Evolutionary conservation across 37 sponge, comb jelly and placozoan genomes (phyloP), one percentile per base, ranked within the genome.

Genomic region (Haliclona indistincta): DNA sequence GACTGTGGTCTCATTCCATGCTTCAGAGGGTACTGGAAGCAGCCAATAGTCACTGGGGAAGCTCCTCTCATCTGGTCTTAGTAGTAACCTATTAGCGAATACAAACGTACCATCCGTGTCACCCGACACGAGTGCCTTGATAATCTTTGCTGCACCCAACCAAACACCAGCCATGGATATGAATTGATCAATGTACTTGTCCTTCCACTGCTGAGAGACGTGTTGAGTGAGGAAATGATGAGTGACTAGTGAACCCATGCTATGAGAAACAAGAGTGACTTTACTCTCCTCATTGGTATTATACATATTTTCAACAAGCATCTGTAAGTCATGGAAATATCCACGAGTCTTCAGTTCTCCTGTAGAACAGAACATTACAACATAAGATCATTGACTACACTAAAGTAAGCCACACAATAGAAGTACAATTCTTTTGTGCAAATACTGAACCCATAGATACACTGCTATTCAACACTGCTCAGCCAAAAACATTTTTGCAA

Each of bases 81-180:
- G 64, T 35, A 43, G 43, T 15, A 64, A 25, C 82, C 88, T 35
- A 23, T 63, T 32, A 1, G 41, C 26, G 29, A 82, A 73, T n/a
- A 74, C 81, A 26, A 79, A 53, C 23, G 91, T 84, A 8, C 74
- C 79, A 26, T 84, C 75, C 26, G 88, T 88, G 47, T 83, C 78
- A 11, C 96, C 96, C 2, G 96, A 90, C 0, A 82, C 64, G 10
- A 93, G 38, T 7, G 87, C 74, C 22, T 82, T 71, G 39, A 85
- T 38, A 2, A 85, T 63, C 4, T 77, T 81, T 23, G 38, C 35
- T 0, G 70, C 60, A 10, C 89, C 89, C 0, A 62, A 54, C 75
- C 76, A 88, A 43, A 69, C 70, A 33, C 77, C 89, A 0, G 77
- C 53, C 11, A 88, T 56, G 6, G 89, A 51, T 2, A 88, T 52